Conservation (phyloP, 2,797 vertebrate species). For the Pseudochromis fuscus region DNA sequence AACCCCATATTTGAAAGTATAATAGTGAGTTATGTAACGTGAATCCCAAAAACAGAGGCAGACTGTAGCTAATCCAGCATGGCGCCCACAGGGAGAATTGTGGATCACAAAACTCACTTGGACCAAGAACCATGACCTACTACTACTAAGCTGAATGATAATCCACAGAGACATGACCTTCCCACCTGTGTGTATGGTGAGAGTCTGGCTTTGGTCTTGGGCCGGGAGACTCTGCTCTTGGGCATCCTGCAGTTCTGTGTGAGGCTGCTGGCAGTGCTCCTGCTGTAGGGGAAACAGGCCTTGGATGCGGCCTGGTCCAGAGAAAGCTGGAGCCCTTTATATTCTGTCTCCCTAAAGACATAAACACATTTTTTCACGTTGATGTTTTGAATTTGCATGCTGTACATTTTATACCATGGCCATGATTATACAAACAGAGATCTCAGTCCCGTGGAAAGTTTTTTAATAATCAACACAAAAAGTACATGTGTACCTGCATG, state of each 20-base stretch:
- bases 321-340: slow-evolving; percentile 97
- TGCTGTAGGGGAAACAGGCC: slow-evolving; percentile 88
- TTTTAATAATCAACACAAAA: slow-evolving; percentile 45
- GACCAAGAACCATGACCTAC: no score
- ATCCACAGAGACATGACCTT: neutral
- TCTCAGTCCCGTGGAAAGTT: slow-evolving; percentile 10
- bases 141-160: neutral
- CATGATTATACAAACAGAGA: slow-evolving; percentile 37
- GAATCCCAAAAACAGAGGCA: no score
- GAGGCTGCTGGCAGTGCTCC: slow-evolving; percentile 79
- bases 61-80: no score
- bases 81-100: no score
- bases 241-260: slow-evolving; percentile 88
- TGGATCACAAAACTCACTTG: no score
- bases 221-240: slow-evolving; percentile 87
- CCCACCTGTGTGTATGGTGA: slow-evolving; percentile 97
- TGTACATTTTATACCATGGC: slow-evolving; percentile 13
- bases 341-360: slow-evolving; percentile 92
- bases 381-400: slow-evolving; percentile 36
- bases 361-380: slow-evolving; percentile 16
- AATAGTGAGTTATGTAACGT: no score
- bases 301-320: slow-evolving; percentile 95
- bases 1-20: no score
- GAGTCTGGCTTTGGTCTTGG: slow-evolving; percentile 93
- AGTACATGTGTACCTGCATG: slow-evolving; percentile 45